Percentiles rank a stretch among this genome's conserved stretches.
Conservation (phyloP, 2,113 vertebrate species). For the Pionites leucogaster region DNA sequence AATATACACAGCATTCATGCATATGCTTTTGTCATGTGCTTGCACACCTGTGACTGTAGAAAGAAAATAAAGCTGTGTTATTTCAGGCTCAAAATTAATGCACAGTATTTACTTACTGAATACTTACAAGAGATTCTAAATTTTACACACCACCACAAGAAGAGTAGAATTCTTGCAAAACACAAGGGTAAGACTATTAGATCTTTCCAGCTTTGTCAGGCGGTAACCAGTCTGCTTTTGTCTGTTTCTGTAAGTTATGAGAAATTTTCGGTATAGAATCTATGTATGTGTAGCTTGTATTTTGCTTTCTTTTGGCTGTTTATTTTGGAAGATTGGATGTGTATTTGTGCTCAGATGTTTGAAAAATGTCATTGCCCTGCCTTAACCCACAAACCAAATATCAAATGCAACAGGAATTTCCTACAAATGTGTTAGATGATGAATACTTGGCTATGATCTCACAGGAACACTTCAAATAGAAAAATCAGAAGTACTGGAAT, state of each 20-base stretch:
- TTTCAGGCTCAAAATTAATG: not conserved
- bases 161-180: not conserved
- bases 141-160: not conserved
- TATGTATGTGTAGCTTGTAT: not conserved
- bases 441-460: conserved; percentile 33
- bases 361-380: conserved; percentile 9
- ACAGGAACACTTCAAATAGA: conserved; percentile 31
- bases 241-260: not conserved
- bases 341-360: not conserved
- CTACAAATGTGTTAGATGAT: not conserved
- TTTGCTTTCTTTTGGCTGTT: not conserved
- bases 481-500: conserved; percentile 39
- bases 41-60: conserved; percentile 1
- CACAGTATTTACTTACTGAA: not conserved
- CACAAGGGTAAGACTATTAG: not conserved
- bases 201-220: not conserved
- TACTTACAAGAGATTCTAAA: not conserved
- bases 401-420: not conserved
- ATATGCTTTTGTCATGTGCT: conserved; percentile 24
- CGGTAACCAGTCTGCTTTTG: not conserved
- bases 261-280: not conserved
- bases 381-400: conserved; percentile 13
- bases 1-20: not conserved
- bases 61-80: not conserved
- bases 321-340: not conserved